Evolutionary conservation across 2,888 invertebrate genomes (phyloP).

Genomic region (Diadegma fenestrale): DNA sequence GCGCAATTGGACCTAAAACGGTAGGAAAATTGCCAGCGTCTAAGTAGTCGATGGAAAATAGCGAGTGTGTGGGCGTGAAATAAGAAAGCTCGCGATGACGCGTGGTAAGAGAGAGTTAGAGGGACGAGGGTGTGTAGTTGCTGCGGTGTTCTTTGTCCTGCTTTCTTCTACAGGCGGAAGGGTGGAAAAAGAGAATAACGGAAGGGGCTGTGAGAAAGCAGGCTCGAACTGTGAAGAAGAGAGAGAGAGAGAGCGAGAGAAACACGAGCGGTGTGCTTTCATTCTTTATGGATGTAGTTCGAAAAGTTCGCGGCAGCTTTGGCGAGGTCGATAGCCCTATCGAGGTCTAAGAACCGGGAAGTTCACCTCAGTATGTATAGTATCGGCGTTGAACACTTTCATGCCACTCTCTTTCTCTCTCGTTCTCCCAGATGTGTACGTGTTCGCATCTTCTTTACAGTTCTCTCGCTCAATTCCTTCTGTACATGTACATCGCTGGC

Average conservation of each 20-base stretch:
- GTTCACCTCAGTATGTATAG: conserved; percentile 66
- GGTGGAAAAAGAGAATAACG: conserved; percentile 46
- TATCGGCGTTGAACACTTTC: conserved; percentile 60
- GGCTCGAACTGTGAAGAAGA: conserved; percentile 32
- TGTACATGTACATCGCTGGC: background rate
- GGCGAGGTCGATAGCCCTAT: conserved; percentile 71
- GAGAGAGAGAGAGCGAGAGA: conserved; percentile 41
- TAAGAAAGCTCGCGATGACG: conserved; percentile 34
- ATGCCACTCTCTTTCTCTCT: conserved; percentile 21
- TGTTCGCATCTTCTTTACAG: conserved; percentile 32
- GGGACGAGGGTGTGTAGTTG: conserved; percentile 41
- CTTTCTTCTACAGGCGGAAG: conserved; percentile 14
- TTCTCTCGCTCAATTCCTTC: conserved; percentile 8
- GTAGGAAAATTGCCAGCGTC: conserved; percentile 55
- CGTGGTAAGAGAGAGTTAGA: conserved; percentile 32
- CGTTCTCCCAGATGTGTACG: conserved; percentile 2
- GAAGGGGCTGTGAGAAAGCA: conserved; percentile 34
- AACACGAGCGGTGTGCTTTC: conserved; percentile 57
- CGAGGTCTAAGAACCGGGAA: conserved; percentile 69
- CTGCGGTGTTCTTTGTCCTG: conserved; percentile 29
- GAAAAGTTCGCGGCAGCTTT: conserved; percentile 65
- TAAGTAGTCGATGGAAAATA: conserved; percentile 52
- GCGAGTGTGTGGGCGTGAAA: conserved; percentile 11
- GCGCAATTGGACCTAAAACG: conserved; percentile 55
- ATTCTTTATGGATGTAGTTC: conserved; percentile 71